These are phyloP conservation scores for Acanthopagrus latus DNA, from an alignment of 2,797 vertebrate species.

Conservation along the genomic window DNA sequence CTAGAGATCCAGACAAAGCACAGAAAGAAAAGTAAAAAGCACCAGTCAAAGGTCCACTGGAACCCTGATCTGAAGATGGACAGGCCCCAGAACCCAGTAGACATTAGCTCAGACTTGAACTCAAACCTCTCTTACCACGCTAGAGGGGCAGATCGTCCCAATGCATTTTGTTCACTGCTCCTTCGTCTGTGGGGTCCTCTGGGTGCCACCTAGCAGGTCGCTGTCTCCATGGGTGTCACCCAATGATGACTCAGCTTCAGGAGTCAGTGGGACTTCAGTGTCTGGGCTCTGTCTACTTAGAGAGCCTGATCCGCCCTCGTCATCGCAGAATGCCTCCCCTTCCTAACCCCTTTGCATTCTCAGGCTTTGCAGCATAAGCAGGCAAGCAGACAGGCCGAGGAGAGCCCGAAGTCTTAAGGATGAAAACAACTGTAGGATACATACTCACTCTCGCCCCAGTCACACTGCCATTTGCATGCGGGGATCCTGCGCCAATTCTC, in stretches of 20 bases:
- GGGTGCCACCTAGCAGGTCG: conserved; percentile 41
- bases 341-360: conserved; percentile 38
- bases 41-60: conserved; percentile 32
- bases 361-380: conserved; percentile 73
- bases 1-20: conserved; percentile 11
- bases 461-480: too few species aligned
- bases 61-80: conserved; percentile 60
- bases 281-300: conserved; percentile 53
- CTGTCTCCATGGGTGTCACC: conserved; percentile 51
- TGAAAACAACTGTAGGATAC: conserved; percentile 83
- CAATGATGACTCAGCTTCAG: conserved; percentile 42
- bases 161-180: conserved; percentile 54
- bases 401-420: conserved; percentile 80
- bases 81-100: conserved; percentile 67
- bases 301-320: conserved; percentile 74
- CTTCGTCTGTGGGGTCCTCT: conserved; percentile 52
- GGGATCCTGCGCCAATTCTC: too few species aligned
- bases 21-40: conserved; percentile 49
- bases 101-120: conserved; percentile 77
- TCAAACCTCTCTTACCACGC: conserved; percentile 88
- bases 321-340: conserved; percentile 83
- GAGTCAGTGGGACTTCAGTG: conserved; percentile 17
- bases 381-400: conserved; percentile 78
- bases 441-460: too few species aligned
- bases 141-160: conserved; percentile 43